A percentile compares a stretch with the other conserved stretches of the same genome.
Conservation (phyloP, 2,888 invertebrate species). For the Orthosia cruda region DNA sequence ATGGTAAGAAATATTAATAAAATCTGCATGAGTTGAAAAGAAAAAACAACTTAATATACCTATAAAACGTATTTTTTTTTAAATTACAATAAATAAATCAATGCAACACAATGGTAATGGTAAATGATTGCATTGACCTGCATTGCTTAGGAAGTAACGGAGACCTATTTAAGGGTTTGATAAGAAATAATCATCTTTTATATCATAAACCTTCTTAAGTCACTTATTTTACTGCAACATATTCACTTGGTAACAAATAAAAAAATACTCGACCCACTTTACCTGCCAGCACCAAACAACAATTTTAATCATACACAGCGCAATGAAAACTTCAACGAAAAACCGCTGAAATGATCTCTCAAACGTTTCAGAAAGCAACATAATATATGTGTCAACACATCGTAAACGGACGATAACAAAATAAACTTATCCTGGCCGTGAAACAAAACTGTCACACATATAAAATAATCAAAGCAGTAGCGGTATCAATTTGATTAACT, state of each 20-base stretch:
- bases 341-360: slow-evolving; percentile 22
- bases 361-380: slow-evolving; percentile 23
- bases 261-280: slow-evolving; percentile 33
- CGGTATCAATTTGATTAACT: slow-evolving; percentile 53
- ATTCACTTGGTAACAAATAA: slow-evolving; percentile 1
- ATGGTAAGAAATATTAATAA: background rate
- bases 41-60: background rate
- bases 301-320: slow-evolving; percentile 11
- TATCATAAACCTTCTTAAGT: background rate
- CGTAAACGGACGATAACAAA: slow-evolving; percentile 34
- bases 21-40: background rate
- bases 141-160: background rate
- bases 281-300: slow-evolving; percentile 32
- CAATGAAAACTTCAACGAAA: slow-evolving; percentile 14
- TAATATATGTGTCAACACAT: slow-evolving; percentile 18
- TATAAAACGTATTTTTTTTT: too few relatives aligned
- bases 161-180: background rate
- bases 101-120: too few relatives aligned
- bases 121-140: too few relatives aligned
- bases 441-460: slow-evolving; percentile 54
- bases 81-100: too few relatives aligned
- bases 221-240: background rate
- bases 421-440: slow-evolving; percentile 30
- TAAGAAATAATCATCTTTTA: slow-evolving; percentile 8
- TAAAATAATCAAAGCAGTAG: slow-evolving; percentile 47